Evolutionary conservation across 2,113 vertebrate genomes (phyloP), one percentile per base, ranked within the genome.

Genomic region (Procavia capensis): DNA sequence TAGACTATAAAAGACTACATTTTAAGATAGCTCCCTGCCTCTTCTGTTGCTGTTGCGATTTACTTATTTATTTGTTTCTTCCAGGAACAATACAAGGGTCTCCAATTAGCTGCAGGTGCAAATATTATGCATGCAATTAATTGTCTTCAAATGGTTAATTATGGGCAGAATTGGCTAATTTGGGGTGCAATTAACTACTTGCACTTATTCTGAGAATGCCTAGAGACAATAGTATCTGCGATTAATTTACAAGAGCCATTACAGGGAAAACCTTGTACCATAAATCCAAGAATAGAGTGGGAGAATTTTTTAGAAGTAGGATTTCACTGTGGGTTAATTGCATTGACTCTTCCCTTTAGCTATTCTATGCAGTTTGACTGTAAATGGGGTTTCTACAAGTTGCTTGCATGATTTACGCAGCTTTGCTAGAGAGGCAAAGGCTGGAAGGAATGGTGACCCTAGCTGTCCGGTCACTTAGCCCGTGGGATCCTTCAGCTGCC

Each of bases 31-130:
- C 78, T n/a, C 82, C 72, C 88, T 85, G 82, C 36, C 83, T 90
- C 90, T 92, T 90, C 88, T 85, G 84, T 80, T 66, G 83, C 82
- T 36, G 90, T 50, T 88, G 59, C 31, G 84, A 39, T 43, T 63
- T 94, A 61, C 88, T 97, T 97, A 83, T 96, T 94, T 97, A 94
- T 95, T 96, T 95, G 85, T 96, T 97, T 97, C 39, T 96, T 95
- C 95, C 89, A 96, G 86, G 88, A 97, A 96, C 97, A 97, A 95
- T 97, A 50, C 72, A 81, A 85, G 94, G 94, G 92, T 90, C 91
- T 97, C 94, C 97, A 97, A 98, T 97, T 97, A 97, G 96, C 86
- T 95, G 95, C 97, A 98, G 97, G 97, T 98, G 97, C 97, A 97
- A 97, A 97, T 98, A 98, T 97, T 97, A 97, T 98, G 97, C 96